Evolutionary conservation across 2,113 vertebrate species (phyloP).

Genomic region (Ictalurus punctatus): DNA sequence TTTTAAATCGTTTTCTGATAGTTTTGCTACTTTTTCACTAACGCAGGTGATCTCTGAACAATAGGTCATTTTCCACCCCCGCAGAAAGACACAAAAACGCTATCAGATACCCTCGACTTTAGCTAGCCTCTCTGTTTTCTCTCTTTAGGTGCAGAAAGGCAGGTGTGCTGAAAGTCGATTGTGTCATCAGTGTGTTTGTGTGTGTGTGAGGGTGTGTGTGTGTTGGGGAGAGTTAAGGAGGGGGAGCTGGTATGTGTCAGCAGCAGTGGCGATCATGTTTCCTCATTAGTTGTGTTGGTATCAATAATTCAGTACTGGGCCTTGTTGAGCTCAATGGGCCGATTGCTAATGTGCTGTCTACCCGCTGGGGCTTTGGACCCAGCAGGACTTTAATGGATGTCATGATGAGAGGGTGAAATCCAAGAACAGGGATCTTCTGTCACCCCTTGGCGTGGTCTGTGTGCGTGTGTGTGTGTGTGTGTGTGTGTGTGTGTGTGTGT

Average conservation of each 20-base stretch:
- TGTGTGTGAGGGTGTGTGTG: slow-evolving; percentile 48
- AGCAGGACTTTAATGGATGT: slow-evolving; percentile 80
- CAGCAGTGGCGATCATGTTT: slow-evolving; percentile 70
- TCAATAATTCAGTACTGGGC: slow-evolving; percentile 78
- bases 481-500: slow-evolving; percentile 29
- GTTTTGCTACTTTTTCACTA: not conserved
- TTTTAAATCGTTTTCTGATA: not conserved
- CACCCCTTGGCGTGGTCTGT: slow-evolving; percentile 58
- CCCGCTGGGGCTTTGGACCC: slow-evolving; percentile 66
- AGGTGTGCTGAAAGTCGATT: slow-evolving; percentile 37
- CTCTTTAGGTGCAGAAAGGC: slow-evolving; percentile 27
- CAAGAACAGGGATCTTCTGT: slow-evolving; percentile 71
- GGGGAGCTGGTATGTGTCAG: slow-evolving; percentile 57
- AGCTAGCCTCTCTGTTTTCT: slow-evolving; percentile 22
- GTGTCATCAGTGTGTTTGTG: slow-evolving; percentile 45
- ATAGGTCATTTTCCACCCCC: not conserved
- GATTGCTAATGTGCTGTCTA: slow-evolving; percentile 80
- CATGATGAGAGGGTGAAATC: slow-evolving; percentile 82
- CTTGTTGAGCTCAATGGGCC: slow-evolving; percentile 82
- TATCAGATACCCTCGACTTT: slow-evolving; percentile 2
- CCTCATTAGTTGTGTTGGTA: slow-evolving; percentile 81
- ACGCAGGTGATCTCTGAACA: not conserved
- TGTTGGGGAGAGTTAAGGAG: slow-evolving; percentile 23
- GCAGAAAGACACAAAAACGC: not conserved
- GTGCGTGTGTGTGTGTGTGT: slow-evolving; percentile 12